Base-by-base conservation (phyloP, 2,888 invertebrate species). In the Hyppa rectilinea region DNA sequence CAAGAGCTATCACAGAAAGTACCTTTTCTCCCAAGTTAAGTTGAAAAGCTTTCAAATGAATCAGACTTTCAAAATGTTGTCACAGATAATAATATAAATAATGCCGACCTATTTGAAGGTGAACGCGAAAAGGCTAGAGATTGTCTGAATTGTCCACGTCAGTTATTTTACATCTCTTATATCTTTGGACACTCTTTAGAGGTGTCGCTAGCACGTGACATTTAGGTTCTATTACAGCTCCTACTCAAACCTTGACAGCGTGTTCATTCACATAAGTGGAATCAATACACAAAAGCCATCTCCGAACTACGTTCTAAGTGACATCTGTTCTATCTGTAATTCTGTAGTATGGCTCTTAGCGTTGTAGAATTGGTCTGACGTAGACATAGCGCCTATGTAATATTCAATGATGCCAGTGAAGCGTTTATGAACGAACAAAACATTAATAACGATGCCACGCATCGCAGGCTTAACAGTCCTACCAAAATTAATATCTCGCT, bases 401-500 rank as follows among this genome's bases (percentile, higher is more conserved):
- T 68, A 68, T 53, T 50, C 23, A 68, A 50, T 43, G 26, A 43
- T n/a, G 50, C 5, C 38, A 61, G 61, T 50, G 26, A 53, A 65
- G 47, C 65, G 14, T 70, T 65, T 58, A 77, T 55, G 60, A 81
- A 78, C 58, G 60, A 81, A 78, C 67, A 77, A 75, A 77, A 63
- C 75, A 68, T 81, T 84, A 67, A 82, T 79, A 61, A 68, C 65
- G 52, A 75, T 60, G 80, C 64, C 76, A 72, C 71, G 49, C 81
- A 78, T 74, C 65, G 62, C 67, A 81, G 67, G 64, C 75, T 80
- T 71, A 58, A 73, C 62, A 75, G 68, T 71, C 65, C 59, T 75
- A 36, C 78, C 58, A 76, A 85, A 85, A 86, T 85, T 82, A 85
- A 85, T 82, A 84, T 78, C 71, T 40, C 72, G 77, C 67, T 65